These are phyloP conservation scores for Platysteira castanea DNA, from an alignment of 2,113 vertebrate genomes.

Conservation along the genomic window DNA sequence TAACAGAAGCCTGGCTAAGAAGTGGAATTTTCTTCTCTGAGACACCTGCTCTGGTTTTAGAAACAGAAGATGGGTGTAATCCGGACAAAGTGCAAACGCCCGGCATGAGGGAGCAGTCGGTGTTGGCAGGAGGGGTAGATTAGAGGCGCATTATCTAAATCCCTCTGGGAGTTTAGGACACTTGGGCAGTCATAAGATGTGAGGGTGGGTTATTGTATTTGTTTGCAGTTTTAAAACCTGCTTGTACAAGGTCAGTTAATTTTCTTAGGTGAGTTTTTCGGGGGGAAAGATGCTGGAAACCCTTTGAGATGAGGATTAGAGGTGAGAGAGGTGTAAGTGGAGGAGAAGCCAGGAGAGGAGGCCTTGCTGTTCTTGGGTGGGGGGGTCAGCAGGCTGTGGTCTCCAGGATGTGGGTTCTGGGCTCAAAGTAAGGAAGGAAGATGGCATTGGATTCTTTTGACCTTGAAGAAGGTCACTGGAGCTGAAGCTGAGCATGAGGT, in stretches of 20 bases:
- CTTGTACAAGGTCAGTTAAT: not conserved
- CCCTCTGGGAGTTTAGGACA: not conserved
- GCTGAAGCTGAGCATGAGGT: not conserved
- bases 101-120: not conserved
- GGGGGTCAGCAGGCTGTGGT: not conserved
- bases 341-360: not conserved
- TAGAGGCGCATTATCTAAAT: not conserved
- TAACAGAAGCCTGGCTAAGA: not conserved
- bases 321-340: not conserved
- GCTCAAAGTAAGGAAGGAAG: not conserved
- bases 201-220: not conserved
- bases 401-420: not conserved
- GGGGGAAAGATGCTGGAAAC: not conserved
- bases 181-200: not conserved
- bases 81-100: not conserved
- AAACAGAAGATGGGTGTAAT: not conserved
- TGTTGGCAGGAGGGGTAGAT: not conserved
- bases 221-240: not conserved
- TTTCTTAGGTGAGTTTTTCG: not conserved
- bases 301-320: not conserved
- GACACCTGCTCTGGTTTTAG: slow-evolving; percentile 4
- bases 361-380: not conserved
- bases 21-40: not conserved
- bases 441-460: not conserved
- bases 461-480: not conserved